Conservation (phyloP, 1,140 invertebrate species). For the Drosophila lini region DNA sequence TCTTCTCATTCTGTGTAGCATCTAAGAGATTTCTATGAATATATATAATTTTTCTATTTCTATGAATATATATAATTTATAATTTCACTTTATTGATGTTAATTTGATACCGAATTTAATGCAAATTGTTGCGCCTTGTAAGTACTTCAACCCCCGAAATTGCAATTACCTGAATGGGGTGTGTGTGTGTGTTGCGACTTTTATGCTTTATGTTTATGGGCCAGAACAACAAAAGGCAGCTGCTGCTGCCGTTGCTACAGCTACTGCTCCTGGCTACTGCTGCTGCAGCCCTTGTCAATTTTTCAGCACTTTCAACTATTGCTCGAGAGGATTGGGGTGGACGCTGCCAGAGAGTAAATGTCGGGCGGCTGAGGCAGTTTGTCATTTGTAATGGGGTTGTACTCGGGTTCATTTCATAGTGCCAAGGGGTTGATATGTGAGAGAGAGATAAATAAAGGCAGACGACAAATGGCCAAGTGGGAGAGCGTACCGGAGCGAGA, state of each 20-base stretch:
- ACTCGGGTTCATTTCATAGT: slow-evolving; percentile 23
- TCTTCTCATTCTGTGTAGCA: slow-evolving; percentile 31
- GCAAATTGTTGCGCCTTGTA: slow-evolving; percentile 25
- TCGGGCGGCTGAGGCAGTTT: slow-evolving; percentile 34
- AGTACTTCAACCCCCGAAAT: slow-evolving; percentile 38
- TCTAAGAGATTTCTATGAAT: slow-evolving; percentile 59
- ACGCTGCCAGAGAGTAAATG: slow-evolving; percentile 36
- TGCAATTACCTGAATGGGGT: slow-evolving; percentile 46
- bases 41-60: too few relatives aligned
- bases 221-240: slow-evolving; percentile 43
- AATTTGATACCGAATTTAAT: slow-evolving; percentile 19
- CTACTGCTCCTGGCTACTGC: slow-evolving; percentile 6
- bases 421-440: slow-evolving; percentile 41
- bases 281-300: slow-evolving; percentile 46
- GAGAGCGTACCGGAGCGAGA: slow-evolving; percentile 1
- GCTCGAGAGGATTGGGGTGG: slow-evolving; percentile 42
- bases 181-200: slow-evolving; percentile 26
- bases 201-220: slow-evolving; percentile 42
- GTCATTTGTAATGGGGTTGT: slow-evolving; percentile 48
- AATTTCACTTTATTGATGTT: slow-evolving; percentile 23
- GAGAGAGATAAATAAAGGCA: slow-evolving; percentile 34
- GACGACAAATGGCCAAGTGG: slow-evolving; percentile 18
- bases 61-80: slow-evolving; percentile 22
- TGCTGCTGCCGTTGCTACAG: slow-evolving; percentile 10
- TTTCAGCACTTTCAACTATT: slow-evolving; percentile 46